Base-by-base conservation (phyloP, 2,113 vertebrate genomes). In the Leptobrachium leishanense region DNA sequence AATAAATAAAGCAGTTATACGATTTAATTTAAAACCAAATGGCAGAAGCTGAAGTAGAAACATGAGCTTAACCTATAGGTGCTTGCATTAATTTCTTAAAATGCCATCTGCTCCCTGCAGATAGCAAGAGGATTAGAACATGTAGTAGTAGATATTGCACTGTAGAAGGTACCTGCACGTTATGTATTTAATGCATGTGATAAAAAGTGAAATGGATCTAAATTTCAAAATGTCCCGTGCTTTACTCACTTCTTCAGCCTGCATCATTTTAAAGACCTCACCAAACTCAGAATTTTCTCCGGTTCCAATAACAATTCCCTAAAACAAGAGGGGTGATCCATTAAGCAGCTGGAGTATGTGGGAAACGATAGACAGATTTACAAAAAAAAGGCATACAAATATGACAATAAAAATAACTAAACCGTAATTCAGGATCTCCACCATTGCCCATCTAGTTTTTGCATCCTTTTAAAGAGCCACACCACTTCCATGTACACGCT, bases 231-330 rank as follows among this genome's bases (percentile, higher is more conserved):
- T 54, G 1, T 8, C 2, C 50, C 3, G 20, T 2, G 50, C 11
- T 42, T 62, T 15, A 69, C 75, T 93, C 85, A 98, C 98, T 93
- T 99, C 98, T 82, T 99, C 98, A 73, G 97, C 98, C 84, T 98
- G 97, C 98, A 99, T 99, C 98, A 99, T 99, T 90, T 99, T 99
- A 88, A 99, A 98, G 72, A 99, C 95, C 43, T 99, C 98, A 0
- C 98, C 98, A 83, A 99, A 99, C 87, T 99, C 97, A 0, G 98
- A 99, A 87, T 95, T 97, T 89, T 99, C 98, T 81, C 98, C 97
- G 20, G 97, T 99, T 87, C 97, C 97, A 86, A 98, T 98, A 86
- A 99, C 97, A 83, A 99, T 95, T 12, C 98, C 98, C 97, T 99
- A 85, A 71, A 74, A 86, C 76, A 44, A 20, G 67, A 85, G 77